Evolutionary conservation across 2,113 vertebrate species (phyloP).

Genomic region (Egretta garzetta): DNA sequence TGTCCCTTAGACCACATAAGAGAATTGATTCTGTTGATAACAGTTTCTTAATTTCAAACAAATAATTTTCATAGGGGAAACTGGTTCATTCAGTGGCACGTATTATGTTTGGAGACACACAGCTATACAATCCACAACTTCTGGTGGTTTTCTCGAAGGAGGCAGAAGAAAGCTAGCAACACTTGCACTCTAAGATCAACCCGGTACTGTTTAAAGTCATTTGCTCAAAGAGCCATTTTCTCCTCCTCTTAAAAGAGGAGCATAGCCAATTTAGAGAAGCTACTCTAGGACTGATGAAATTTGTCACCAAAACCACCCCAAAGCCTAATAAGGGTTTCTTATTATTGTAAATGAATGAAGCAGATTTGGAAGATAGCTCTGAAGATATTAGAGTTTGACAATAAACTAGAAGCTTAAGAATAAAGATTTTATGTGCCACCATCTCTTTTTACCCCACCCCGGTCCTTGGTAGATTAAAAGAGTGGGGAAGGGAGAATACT

Average conservation of each 20-base stretch:
- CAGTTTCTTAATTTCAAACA: background rate
- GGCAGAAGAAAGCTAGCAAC: background rate
- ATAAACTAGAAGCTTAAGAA: background rate
- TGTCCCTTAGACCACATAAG: background rate
- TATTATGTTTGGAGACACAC: background rate
- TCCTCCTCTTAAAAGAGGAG: background rate
- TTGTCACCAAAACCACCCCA: background rate
- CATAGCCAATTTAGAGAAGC: background rate
- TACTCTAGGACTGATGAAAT: background rate
- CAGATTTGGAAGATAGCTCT: background rate
- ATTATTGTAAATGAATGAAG: background rate
- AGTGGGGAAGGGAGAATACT: background rate
- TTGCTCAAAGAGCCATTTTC: background rate
- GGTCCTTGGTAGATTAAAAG: background rate
- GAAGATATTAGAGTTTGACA: background rate
- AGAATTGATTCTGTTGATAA: background rate
- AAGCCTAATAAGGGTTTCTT: background rate
- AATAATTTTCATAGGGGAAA: background rate
- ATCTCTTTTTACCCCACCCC: background rate
- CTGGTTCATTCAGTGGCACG: background rate
- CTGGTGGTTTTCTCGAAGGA: background rate
- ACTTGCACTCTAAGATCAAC: background rate
- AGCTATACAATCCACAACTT: background rate
- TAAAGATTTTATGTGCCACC: background rate
- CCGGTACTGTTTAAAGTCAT: background rate